Conservation (phyloP, 37 sponge, comb jelly and placozoan genomes). For the Axinella damicornis region DNA sequence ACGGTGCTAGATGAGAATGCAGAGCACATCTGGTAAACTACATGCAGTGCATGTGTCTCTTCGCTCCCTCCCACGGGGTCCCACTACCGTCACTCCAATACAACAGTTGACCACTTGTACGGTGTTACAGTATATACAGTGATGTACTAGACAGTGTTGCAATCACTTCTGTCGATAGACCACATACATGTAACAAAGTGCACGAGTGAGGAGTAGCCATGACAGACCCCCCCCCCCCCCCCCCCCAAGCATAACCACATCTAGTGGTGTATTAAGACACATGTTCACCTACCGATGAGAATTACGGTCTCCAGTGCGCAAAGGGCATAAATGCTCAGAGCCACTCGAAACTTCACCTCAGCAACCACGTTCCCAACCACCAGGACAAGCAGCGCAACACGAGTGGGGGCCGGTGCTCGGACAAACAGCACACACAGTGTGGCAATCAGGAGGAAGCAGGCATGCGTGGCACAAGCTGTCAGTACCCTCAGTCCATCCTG, state of each 20-base stretch:
- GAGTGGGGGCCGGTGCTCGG: conserved; percentile 35
- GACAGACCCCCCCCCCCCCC: no score
- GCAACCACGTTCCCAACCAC: conserved; percentile 39
- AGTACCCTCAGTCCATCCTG: conserved; percentile 39
- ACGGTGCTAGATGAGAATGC: not conserved
- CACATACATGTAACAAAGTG: not conserved
- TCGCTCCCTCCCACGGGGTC: no score
- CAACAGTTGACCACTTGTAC: no score
- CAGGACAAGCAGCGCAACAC: conserved; percentile 39
- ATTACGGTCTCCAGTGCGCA: conserved; percentile 16
- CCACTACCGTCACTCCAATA: no score
- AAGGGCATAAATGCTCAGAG: conserved; percentile 29
- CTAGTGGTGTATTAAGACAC: not conserved
- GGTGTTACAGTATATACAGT: no score
- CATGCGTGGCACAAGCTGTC: conserved; percentile 27
- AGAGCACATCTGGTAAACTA: not conserved
- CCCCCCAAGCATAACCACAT: no score
- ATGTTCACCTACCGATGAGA: conserved; percentile 13
- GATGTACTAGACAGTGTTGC: no score
- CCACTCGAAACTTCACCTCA: conserved; percentile 16
- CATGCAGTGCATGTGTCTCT: no score
- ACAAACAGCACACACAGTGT: conserved; percentile 54
- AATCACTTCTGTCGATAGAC: not conserved
- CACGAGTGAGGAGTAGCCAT: no score
- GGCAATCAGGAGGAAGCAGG: conserved; percentile 54